Evolutionary conservation across 2,113 vertebrate species (phyloP).

Genomic region (Dasyurus viverrinus): DNA sequence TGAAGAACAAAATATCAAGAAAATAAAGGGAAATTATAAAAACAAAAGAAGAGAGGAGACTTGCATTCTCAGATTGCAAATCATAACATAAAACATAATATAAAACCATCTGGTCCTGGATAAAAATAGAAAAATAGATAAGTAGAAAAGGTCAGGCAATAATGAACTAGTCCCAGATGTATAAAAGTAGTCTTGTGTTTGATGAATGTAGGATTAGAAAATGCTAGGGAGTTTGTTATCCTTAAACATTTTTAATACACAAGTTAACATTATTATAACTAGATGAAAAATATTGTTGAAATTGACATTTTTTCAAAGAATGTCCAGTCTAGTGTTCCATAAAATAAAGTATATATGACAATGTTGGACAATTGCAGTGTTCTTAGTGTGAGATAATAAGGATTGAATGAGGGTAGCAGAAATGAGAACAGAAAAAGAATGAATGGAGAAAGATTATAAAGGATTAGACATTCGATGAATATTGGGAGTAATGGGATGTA

Average conservation of each 20-base stretch:
- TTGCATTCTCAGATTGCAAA: not conserved
- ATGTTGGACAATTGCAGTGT: not conserved
- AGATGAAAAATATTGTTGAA: not conserved
- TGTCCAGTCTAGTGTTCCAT: not conserved
- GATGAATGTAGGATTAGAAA: not conserved
- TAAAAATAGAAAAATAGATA: not conserved
- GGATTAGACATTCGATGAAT: not conserved
- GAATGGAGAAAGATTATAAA: not conserved
- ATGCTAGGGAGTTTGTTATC: not conserved
- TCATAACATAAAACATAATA: not conserved
- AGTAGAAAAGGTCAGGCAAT: slow-evolving; percentile 1
- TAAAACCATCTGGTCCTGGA: not conserved
- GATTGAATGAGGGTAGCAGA: not conserved
- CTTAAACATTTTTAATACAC: not conserved
- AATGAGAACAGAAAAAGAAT: not conserved
- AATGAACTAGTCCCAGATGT: not conserved
- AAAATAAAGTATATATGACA: not conserved
- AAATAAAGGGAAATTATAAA: not conserved
- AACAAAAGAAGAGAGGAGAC: not conserved
- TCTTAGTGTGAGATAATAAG: not conserved
- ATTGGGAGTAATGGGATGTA: not conserved
- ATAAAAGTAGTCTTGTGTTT: not conserved
- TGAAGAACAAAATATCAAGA: not conserved
- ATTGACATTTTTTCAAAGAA: not conserved
- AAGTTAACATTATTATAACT: not conserved